Conservation (phyloP, 2,888 invertebrate species). For the Abrostola tripartita region DNA sequence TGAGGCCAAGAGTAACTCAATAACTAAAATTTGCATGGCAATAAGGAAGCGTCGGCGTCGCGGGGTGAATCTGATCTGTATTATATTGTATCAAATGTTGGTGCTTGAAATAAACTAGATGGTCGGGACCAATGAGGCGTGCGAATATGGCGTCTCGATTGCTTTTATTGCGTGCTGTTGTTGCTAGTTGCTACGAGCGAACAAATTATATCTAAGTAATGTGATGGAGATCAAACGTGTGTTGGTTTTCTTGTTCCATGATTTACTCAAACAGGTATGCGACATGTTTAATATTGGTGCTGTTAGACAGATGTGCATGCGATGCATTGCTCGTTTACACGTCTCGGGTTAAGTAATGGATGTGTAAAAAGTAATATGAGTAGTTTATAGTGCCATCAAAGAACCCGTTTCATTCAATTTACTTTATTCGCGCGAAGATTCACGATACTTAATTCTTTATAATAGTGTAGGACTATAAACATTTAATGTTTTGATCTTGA, state of each 20-base stretch:
- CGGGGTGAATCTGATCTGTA: slow-evolving; percentile 55
- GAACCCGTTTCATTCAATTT: slow-evolving; percentile 23
- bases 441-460: slow-evolving; percentile 1
- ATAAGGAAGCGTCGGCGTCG: slow-evolving; percentile 65
- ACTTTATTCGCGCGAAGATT: slow-evolving; percentile 3
- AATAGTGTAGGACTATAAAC: slow-evolving; percentile 32
- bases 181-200: slow-evolving; percentile 27
- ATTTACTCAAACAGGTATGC: slow-evolving; percentile 7
- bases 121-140: slow-evolving; percentile 62
- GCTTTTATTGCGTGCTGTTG: slow-evolving; percentile 54
- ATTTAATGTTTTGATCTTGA: background rate
- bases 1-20: slow-evolving; percentile 50
- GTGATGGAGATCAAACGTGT: slow-evolving; percentile 42
- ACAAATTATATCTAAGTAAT: slow-evolving; percentile 48
- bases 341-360: slow-evolving; percentile 14
- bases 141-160: slow-evolving; percentile 68
- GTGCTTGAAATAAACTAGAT: slow-evolving; percentile 59
- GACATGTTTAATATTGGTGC: background rate
- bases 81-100: slow-evolving; percentile 61
- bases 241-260: slow-evolving; percentile 19
- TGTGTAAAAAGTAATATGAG: slow-evolving; percentile 23
- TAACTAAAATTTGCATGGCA: slow-evolving; percentile 63
- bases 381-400: slow-evolving; percentile 20
- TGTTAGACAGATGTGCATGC: background rate
- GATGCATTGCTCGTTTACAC: no score